Percentiles rank a stretch among this genome's conserved stretches.
Evolutionary conservation across 2,797 vertebrate species (phyloP).

Genomic region (Ptychadena robeensis): DNA sequence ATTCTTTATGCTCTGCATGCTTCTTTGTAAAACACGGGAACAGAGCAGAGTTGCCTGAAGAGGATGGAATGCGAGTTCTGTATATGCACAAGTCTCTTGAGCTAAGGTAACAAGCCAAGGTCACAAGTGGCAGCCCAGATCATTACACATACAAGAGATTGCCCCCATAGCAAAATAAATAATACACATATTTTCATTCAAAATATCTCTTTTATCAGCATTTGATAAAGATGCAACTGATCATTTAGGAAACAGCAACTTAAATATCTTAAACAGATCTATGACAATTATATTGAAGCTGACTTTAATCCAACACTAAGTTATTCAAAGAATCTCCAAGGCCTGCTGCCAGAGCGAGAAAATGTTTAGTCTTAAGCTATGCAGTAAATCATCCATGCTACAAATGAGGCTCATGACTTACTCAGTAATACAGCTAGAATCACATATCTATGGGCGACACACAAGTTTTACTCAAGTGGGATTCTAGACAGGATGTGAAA

Average conservation of each 20-base stretch:
- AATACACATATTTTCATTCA: not conserved
- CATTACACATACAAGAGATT: not conserved
- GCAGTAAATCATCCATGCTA: constrained; percentile 31
- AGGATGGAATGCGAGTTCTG: constrained; percentile 19
- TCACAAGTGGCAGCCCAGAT: not conserved
- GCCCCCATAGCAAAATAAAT: not conserved
- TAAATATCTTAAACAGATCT: not conserved
- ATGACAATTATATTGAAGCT: not conserved
- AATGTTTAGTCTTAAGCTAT: constrained; percentile 59
- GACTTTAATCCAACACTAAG: constrained; percentile 44
- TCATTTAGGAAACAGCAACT: constrained; percentile 7
- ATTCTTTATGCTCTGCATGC: not conserved
- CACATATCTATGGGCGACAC: not conserved
- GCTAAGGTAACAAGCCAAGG: constrained; percentile 1
- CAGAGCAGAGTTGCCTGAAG: constrained; percentile 5
- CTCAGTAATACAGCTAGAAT: not conserved
- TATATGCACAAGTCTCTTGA: not conserved
- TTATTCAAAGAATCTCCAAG: constrained; percentile 56
- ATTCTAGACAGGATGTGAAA: not conserved
- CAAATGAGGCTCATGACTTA: constrained; percentile 8
- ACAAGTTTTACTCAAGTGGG: not conserved
- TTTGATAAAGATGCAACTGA: not conserved
- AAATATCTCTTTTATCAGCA: not conserved
- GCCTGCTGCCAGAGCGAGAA: constrained; percentile 51
- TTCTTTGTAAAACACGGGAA: not conserved